Evolutionary conservation across 2,113 vertebrate species (phyloP).

Genomic region (Dendropsophus ebraccatus): DNA sequence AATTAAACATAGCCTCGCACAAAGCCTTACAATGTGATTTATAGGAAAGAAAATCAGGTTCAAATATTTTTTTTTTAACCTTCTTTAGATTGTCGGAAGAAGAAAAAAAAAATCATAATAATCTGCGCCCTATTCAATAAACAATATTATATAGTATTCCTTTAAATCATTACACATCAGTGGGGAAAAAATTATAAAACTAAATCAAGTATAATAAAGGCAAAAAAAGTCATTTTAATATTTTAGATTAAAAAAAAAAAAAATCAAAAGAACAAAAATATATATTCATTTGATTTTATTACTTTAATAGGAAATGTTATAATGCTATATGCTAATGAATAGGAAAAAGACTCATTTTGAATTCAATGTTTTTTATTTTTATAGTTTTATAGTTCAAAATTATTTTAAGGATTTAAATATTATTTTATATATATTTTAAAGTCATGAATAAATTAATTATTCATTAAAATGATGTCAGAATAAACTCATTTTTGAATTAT

Average conservation of each 20-base stretch:
- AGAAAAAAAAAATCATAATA: neutral
- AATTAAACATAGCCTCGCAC: conserved; percentile 40
- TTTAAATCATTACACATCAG: neutral
- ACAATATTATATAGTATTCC: neutral
- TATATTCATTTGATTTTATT: no score
- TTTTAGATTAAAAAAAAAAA: no score
- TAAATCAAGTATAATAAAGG: neutral
- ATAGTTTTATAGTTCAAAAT: no score
- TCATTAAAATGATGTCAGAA: neutral
- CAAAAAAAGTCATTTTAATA: neutral
- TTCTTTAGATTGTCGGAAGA: neutral
- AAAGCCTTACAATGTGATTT: conserved; percentile 35
- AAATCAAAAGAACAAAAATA: no score
- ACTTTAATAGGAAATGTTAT: no score
- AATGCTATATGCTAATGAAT: no score
- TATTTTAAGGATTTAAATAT: no score
- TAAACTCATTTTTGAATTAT: neutral
- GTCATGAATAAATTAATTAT: neutral
- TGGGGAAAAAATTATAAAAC: no score
- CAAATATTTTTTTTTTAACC: neutral
- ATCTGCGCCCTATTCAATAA: neutral
- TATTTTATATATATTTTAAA: no score
- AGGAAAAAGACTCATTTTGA: no score
- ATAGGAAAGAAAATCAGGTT: neutral
- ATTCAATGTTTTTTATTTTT: no score